Evolutionary conservation across 2,888 invertebrate genomes (phyloP).

Genomic region (Caenorhabditis sp.): DNA sequence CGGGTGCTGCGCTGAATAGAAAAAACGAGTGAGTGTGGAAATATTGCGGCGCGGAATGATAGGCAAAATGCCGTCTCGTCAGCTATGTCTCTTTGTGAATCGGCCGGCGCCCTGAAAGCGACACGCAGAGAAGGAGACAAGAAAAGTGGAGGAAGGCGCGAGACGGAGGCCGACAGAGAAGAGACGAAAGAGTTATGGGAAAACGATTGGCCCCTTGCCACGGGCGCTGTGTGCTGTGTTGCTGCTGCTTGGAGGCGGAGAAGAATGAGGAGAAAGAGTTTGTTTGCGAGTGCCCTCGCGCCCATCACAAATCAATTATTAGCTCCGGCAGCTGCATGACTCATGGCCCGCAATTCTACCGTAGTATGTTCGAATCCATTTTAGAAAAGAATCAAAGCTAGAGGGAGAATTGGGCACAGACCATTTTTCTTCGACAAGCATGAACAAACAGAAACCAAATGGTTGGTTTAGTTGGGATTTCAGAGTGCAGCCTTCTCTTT

Average conservation of each 20-base stretch:
- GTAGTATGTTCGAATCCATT: background rate
- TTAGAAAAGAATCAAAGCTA: background rate
- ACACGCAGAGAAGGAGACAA: background rate
- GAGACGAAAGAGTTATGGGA: constrained; percentile 32
- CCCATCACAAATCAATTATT: constrained; percentile 49
- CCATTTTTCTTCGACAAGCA: constrained; percentile 5
- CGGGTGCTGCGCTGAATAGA: constrained; percentile 19
- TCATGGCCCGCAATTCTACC: no score
- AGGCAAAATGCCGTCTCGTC: constrained; percentile 34
- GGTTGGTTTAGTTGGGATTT: constrained; percentile 38
- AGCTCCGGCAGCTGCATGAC: constrained; percentile 3
- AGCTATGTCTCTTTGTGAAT: constrained; percentile 32
- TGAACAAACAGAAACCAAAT: constrained; percentile 41
- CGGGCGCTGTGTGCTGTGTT: constrained; percentile 8
- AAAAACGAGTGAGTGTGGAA: constrained; percentile 5
- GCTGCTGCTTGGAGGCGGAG: constrained; percentile 10
- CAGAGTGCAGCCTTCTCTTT: constrained; percentile 24
- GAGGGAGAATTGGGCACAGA: background rate
- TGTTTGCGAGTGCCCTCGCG: constrained; percentile 19
- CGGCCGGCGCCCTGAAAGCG: background rate
- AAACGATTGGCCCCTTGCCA: constrained; percentile 34
- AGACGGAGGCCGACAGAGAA: constrained; percentile 20
- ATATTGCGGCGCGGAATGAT: constrained; percentile 31
- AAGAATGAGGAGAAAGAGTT: constrained; percentile 24
- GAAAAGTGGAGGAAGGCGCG: background rate